Conservation (phyloP, 2,113 vertebrate species). For the Cricetomys ansorgei region DNA sequence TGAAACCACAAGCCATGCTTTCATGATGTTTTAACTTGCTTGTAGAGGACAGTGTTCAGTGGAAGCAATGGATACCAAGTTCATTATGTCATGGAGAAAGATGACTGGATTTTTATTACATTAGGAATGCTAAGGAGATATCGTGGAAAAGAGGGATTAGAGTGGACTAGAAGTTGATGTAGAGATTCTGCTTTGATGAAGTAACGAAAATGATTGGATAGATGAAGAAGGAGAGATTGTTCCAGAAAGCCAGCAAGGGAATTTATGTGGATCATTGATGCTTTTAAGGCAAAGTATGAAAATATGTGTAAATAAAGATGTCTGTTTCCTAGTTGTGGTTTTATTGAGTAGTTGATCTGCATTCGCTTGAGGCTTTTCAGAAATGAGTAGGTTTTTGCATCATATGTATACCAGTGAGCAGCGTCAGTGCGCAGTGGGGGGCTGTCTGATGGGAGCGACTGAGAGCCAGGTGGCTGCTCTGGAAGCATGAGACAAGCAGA, state of each 20-base stretch:
- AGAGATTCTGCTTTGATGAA: not conserved
- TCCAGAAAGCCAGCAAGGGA: not conserved
- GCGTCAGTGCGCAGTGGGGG: not conserved
- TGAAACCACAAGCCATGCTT: not conserved
- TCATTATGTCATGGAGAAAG: not conserved
- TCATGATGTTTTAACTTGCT: not conserved
- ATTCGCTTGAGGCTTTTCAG: not conserved
- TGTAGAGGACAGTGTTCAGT: not conserved
- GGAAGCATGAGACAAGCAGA: not conserved
- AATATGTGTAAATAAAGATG: not conserved
- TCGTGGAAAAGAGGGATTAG: not conserved
- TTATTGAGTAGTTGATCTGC: not conserved
- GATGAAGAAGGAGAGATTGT: not conserved
- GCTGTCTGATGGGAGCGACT: not conserved
- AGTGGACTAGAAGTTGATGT: not conserved
- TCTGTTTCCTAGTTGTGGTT: not conserved
- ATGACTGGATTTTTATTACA: not conserved
- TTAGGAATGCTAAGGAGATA: not conserved
- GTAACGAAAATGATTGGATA: not conserved
- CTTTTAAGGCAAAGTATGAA: slow-evolving; percentile 17
- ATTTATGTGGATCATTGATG: not conserved
- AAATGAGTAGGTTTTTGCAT: not conserved
- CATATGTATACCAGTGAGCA: not conserved
- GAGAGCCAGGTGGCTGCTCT: not conserved
- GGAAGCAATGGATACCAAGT: not conserved